These are phyloP conservation scores for Salminus brasiliensis DNA, from an alignment of 2,113 vertebrate genomes.

Conservation along the genomic window DNA sequence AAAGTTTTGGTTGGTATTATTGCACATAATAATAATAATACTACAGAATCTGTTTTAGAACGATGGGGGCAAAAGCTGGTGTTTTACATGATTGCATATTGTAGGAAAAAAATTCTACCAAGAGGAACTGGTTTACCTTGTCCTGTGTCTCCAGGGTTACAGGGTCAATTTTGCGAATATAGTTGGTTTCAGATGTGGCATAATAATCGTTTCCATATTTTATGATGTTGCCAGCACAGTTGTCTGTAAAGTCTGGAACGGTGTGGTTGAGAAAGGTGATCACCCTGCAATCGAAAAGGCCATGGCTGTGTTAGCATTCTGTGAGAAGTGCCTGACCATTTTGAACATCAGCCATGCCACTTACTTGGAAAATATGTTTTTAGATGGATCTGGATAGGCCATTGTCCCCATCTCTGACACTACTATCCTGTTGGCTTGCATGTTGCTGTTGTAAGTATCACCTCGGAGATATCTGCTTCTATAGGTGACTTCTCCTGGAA, in stretches of 20 bases:
- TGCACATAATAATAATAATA: too few species aligned
- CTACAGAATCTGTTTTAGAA: too few species aligned
- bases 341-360: conserved; percentile 9
- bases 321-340: background rate
- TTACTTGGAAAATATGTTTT: conserved; percentile 95
- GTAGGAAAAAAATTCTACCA: too few species aligned
- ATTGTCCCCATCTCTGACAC: conserved; percentile 98
- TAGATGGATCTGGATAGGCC: conserved; percentile 94
- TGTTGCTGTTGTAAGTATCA: conserved; percentile 85
- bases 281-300: conserved; percentile 71
- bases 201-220: conserved; percentile 88
- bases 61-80: too few species aligned
- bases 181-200: conserved; percentile 91
- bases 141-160: conserved; percentile 87
- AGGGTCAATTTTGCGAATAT: conserved; percentile 89
- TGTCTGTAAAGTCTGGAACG: conserved; percentile 96
- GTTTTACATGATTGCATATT: too few species aligned
- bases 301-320: background rate
- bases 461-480: conserved; percentile 87
- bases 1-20: too few species aligned
- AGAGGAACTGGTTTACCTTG: conserved; percentile 89
- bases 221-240: conserved; percentile 91
- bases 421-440: conserved; percentile 89
- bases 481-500: conserved; percentile 87
- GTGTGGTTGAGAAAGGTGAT: conserved; percentile 91